Evolutionary conservation across 2,797 vertebrate genomes (phyloP).

Genomic region (Sarcophilus harrisii): DNA sequence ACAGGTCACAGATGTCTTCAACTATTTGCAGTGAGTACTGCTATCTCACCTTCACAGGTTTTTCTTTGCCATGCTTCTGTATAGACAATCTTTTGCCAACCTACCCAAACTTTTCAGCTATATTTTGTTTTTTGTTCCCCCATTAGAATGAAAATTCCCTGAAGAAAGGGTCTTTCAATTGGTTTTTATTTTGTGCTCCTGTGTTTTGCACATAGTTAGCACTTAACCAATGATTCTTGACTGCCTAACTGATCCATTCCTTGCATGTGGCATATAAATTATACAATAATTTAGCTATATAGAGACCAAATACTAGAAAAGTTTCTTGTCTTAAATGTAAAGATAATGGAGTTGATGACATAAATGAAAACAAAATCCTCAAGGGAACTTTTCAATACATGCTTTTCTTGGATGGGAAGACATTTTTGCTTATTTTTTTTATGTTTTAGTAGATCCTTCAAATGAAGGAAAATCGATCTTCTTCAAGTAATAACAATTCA

Average conservation of each 20-base stretch:
- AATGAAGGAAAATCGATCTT: conserved; percentile 44
- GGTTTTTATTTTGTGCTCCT: too few relatives aligned
- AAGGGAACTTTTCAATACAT: not conserved
- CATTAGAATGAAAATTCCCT: not conserved
- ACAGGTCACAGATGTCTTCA: not conserved
- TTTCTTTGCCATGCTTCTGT: not conserved
- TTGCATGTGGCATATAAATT: not conserved
- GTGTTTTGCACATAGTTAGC: too few relatives aligned
- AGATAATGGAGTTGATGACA: not conserved
- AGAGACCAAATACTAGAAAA: not conserved
- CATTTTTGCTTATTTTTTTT: not conserved
- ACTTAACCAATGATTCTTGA: too few relatives aligned
- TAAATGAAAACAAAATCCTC: not conserved
- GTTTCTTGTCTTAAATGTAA: not conserved
- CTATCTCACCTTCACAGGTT: not conserved
- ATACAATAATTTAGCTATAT: too few relatives aligned
- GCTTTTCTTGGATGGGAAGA: too few relatives aligned
- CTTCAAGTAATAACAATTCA: conserved; percentile 23
- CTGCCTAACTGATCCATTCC: too few relatives aligned
- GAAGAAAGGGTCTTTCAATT: not conserved
- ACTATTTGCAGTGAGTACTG: not conserved
- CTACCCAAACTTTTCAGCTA: not conserved
- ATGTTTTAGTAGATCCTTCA: not conserved
- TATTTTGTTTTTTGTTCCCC: not conserved
- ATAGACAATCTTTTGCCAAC: not conserved